These are phyloP conservation scores for Bombus confusus DNA, from an alignment of 1,140 invertebrate genomes.

Conservation along the genomic window DNA sequence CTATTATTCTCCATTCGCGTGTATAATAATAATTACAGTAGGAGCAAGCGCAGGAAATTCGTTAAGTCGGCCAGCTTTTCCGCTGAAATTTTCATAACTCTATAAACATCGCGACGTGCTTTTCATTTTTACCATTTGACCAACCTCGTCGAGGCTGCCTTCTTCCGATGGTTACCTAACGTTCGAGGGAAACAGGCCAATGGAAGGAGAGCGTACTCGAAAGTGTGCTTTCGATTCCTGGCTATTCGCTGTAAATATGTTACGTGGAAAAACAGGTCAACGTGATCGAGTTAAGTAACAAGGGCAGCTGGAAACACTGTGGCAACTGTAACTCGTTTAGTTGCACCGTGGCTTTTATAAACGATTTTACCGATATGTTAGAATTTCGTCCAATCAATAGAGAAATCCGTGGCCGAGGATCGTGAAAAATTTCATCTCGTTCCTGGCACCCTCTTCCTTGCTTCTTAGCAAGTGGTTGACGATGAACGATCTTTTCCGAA, in stretches of 20 bases:
- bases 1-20: too few species aligned
- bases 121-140: not conserved
- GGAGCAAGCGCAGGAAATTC: too few species aligned
- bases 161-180: slow-evolving; percentile 8
- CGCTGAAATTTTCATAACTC: not conserved
- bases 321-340: slow-evolving; percentile 32
- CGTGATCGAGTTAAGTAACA: not conserved
- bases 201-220: not conserved
- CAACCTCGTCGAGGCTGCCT: not conserved
- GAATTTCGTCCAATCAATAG: slow-evolving; percentile 9
- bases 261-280: slow-evolving; percentile 23
- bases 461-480: too few species aligned
- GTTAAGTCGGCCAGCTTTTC: not conserved
- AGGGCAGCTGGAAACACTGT: not conserved
- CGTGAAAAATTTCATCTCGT: not conserved
- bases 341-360: slow-evolving; percentile 18
- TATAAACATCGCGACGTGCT: not conserved
- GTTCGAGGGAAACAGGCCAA: not conserved
- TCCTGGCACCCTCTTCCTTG: not conserved
- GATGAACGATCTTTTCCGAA: not conserved
- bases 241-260: slow-evolving; percentile 22
- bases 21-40: not conserved
- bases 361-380: not conserved
- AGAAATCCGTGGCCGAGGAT: too few species aligned
- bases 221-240: not conserved